These are phyloP conservation scores for Bombylius major DNA, from an alignment of 2,888 invertebrate genomes.

Conservation along the genomic window DNA sequence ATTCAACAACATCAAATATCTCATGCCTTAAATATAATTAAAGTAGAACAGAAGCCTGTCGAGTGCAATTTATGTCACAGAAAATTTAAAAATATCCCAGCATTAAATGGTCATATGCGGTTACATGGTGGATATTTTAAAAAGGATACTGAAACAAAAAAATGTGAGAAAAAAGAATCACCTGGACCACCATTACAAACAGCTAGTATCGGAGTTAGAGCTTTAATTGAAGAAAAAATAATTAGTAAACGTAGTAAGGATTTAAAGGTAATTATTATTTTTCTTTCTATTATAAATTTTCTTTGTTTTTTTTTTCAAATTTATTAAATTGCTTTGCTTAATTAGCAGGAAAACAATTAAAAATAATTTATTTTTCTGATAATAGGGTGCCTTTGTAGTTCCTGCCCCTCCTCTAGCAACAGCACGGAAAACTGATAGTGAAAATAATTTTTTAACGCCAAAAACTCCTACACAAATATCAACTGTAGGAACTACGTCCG, in stretches of 20 bases:
- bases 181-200: slow-evolving; percentile 77
- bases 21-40: slow-evolving; percentile 34
- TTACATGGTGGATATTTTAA: slow-evolving; percentile 95
- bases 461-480: slow-evolving; percentile 19
- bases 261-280: slow-evolving; percentile 26
- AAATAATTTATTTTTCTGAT: too few relatives aligned
- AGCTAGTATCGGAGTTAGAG: slow-evolving; percentile 81
- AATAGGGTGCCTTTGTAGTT: slow-evolving; percentile 36
- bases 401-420: slow-evolving; percentile 34
- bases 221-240: slow-evolving; percentile 85
- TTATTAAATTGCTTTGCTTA: too few relatives aligned
- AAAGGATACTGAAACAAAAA: slow-evolving; percentile 81
- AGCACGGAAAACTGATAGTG: slow-evolving; percentile 31
- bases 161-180: slow-evolving; percentile 72
- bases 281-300: too few relatives aligned
- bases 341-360: too few relatives aligned
- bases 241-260: slow-evolving; percentile 63
- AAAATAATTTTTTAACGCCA: slow-evolving; percentile 34
- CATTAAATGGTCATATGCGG: slow-evolving; percentile 96
- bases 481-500: slow-evolving; percentile 11
- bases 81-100: slow-evolving; percentile 94
- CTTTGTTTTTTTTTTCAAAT: too few relatives aligned
- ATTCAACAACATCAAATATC: slow-evolving; percentile 26
- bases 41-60: slow-evolving; percentile 69
- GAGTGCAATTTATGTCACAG: slow-evolving; percentile 92